Percentiles rank a stretch among this genome's conserved stretches.
phyloP scores from a whole-genome alignment of 64 coral and sea anemone species.

The Pachyseris speciosa region DNA sequence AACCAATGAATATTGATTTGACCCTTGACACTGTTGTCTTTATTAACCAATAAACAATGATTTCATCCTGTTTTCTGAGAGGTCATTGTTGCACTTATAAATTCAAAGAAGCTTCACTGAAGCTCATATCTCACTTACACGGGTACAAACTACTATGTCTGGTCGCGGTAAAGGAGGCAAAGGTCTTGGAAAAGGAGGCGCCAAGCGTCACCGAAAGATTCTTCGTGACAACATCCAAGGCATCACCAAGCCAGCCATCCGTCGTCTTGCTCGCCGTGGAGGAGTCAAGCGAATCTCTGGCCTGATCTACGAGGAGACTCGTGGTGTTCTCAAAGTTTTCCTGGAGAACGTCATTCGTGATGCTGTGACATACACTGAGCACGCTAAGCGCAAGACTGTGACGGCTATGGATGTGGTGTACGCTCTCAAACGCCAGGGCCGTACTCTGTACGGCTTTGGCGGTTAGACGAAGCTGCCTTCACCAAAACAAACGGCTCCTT shows the following conservation, averaged over 20 bases:
- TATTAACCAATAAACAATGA: not conserved
- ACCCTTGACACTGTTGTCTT: not conserved
- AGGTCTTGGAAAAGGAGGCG: conserved; percentile 77
- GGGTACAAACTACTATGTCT: not conserved
- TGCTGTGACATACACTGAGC: conserved; percentile 75
- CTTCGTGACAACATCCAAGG: conserved; percentile 73
- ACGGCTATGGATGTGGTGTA: conserved; percentile 79
- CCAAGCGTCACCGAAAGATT: conserved; percentile 75
- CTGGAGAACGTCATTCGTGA: conserved; percentile 75
- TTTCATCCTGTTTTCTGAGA: not conserved
- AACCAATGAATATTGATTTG: not conserved
- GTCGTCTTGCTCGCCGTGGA: conserved; percentile 74
- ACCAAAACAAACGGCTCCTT: not conserved
- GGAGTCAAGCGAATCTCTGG: conserved; percentile 76
- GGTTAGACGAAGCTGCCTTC: conserved; percentile 40
- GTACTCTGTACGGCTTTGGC: conserved; percentile 74
- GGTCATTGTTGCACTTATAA: not conserved
- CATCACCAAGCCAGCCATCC: conserved; percentile 73
- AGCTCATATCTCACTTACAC: not conserved
- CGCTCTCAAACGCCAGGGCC: conserved; percentile 71
- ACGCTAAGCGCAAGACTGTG: conserved; percentile 75
- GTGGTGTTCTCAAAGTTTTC: conserved; percentile 75
- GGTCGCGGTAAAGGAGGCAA: conserved; percentile 75
- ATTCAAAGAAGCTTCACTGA: not conserved
- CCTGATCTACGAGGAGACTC: conserved; percentile 76